Evolutionary conservation across 2,888 invertebrate species (phyloP).

Genomic region (Phyllotreta striolata): DNA sequence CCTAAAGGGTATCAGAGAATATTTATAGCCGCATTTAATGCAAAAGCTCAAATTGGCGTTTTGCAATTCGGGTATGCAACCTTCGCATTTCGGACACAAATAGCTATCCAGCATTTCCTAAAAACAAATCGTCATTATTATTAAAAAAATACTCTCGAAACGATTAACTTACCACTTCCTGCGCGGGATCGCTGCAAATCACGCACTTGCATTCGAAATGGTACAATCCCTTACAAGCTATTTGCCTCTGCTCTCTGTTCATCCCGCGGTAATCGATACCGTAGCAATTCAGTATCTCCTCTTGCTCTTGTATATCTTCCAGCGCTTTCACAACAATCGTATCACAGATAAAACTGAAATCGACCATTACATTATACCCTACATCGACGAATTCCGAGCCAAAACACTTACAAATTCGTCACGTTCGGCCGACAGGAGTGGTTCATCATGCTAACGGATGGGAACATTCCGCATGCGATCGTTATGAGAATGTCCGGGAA

Average conservation of each 20-base stretch:
- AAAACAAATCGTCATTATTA: slow-evolving; percentile 33
- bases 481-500: slow-evolving; percentile 53
- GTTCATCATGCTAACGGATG: slow-evolving; percentile 89
- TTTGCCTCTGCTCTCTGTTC: slow-evolving; percentile 67
- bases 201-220: slow-evolving; percentile 80
- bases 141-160: too few species aligned
- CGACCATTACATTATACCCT: neutral
- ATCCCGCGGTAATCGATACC: slow-evolving; percentile 77
- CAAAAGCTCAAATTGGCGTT: slow-evolving; percentile 56
- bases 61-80: slow-evolving; percentile 50
- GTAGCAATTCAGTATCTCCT: slow-evolving; percentile 87
- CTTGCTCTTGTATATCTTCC: slow-evolving; percentile 68
- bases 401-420: slow-evolving; percentile 71
- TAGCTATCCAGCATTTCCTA: slow-evolving; percentile 60
- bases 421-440: slow-evolving; percentile 91
- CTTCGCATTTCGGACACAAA: slow-evolving; percentile 60
- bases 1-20: slow-evolving; percentile 48
- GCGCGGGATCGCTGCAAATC: slow-evolving; percentile 67
- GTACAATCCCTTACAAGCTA: slow-evolving; percentile 74
- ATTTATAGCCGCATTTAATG: slow-evolving; percentile 49
- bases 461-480: slow-evolving; percentile 82
- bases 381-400: too few species aligned
- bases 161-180: slow-evolving; percentile 54
- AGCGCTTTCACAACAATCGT: slow-evolving; percentile 75
- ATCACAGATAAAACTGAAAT: slow-evolving; percentile 74